phyloP scores from a whole-genome alignment of 2,797 vertebrate species.

The Borostomias antarcticus region DNA sequence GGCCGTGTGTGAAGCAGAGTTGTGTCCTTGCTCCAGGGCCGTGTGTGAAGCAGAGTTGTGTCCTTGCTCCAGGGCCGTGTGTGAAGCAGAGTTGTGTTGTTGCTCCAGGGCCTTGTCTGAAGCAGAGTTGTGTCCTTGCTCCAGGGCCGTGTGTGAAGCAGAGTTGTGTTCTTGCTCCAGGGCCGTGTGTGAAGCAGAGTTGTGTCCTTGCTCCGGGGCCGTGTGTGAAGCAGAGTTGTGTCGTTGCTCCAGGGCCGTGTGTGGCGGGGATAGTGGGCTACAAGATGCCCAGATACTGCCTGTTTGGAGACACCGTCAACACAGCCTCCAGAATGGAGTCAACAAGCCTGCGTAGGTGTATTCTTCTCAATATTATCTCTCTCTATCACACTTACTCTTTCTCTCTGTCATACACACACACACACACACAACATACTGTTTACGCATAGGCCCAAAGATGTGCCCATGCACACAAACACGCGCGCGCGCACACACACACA shows the following conservation, averaged over 20 bases:
- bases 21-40: too few species aligned
- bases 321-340: conserved; percentile 92
- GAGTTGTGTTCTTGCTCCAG: too few species aligned
- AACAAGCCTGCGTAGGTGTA: conserved; percentile 84
- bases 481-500: conserved; percentile 10
- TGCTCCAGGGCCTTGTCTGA: too few species aligned
- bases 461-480: conserved; percentile 16
- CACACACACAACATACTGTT: background rate
- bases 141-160: too few species aligned
- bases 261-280: conserved; percentile 91
- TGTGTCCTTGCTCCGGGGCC: too few species aligned
- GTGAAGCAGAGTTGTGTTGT: too few species aligned
- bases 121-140: too few species aligned
- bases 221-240: background rate
- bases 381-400: too few species aligned
- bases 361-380: background rate
- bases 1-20: too few species aligned
- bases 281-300: conserved; percentile 92
- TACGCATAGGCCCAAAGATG: background rate
- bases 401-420: background rate
- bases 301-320: conserved; percentile 92
- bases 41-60: too few species aligned
- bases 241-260: conserved; percentile 76
- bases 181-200: too few species aligned
- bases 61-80: too few species aligned